Evolutionary conservation across 2,113 vertebrate species (phyloP), one percentile per base, ranked within the genome.

Genomic region (Tetraodon nigroviridis): DNA sequence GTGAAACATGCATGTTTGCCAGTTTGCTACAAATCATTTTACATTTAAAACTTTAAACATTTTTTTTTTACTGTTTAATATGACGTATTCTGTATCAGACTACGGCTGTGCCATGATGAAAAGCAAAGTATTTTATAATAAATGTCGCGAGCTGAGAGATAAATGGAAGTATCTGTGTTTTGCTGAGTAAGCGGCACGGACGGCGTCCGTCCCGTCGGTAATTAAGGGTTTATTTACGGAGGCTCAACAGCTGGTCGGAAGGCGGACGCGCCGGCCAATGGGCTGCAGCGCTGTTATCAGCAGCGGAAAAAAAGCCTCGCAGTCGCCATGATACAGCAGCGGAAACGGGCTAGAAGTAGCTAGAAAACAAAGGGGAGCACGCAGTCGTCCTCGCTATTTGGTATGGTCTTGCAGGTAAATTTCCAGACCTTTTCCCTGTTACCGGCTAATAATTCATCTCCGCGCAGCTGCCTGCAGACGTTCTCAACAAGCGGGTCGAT

Each of bases 321-420:
- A 79, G 91, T 91, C 93, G 93, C 94, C 94, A 95, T 95, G 86
- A 90, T 86, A 84, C 74, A 88, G 86, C 89, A 91, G 90, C 84
- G 89, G 88, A 89, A 88, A 79, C 84, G 76, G 69, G 68, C 64
- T 83, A 72, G 81, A 88, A 89, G 87, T 86, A 86, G 86, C 88
- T 83, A 86, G 89, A 90, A 92, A 90, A 92, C 90, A 92, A 90
- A 92, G 89, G 88, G 87, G 81, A 89, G 82, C 87, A 87, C 89
- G 84, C 88, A 90, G 79, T 91, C 86, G 86, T 83, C 84, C 88
- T 87, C 84, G 79, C 78, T 67, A 80, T 87, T 76, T 91, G 91
- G 89, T 87, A 92, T 92, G 91, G 80, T 84, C 87, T 91, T 90
- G 87, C 89, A 91, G 91, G 91, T 92, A 90, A 87, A 84, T 63